A percentile compares a stretch with the other conserved stretches of the same genome.
phyloP scores from a whole-genome alignment of 2,113 vertebrate species.

The Sitta europaea region DNA sequence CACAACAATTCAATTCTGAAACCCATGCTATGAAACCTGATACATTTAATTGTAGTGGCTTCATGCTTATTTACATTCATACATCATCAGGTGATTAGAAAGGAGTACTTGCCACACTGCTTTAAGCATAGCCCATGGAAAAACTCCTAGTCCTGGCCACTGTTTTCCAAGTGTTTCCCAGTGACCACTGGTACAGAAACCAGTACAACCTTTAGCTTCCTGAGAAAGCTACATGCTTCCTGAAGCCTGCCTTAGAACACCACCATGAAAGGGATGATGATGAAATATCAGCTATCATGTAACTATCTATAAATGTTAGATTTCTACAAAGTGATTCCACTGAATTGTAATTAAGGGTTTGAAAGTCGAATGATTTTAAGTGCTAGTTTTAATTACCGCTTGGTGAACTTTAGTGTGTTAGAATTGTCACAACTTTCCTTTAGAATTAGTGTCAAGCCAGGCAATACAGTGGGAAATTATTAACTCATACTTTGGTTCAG shows the following conservation, averaged over 20 bases:
- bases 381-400: constrained; percentile 82
- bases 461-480: constrained; percentile 82
- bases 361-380: constrained; percentile 81
- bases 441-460: constrained; percentile 80
- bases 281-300: constrained; percentile 63
- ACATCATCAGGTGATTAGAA: neutral
- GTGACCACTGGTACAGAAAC: neutral
- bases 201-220: neutral
- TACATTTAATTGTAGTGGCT: neutral
- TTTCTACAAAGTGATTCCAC: constrained; percentile 74
- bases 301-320: constrained; percentile 70
- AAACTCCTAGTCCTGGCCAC: neutral
- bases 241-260: neutral
- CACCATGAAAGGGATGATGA: constrained; percentile 41
- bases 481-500: constrained; percentile 79
- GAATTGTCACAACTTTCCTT: constrained; percentile 84
- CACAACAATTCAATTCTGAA: neutral
- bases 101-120: neutral
- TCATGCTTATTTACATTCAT: neutral
- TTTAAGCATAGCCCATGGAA: neutral
- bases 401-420: constrained; percentile 80
- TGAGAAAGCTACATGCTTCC: neutral
- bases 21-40: neutral
- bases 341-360: constrained; percentile 79
- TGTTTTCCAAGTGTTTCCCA: neutral